Evolutionary conservation across 2,888 invertebrate genomes (phyloP), one percentile per base, ranked within the genome.

Genomic region (Poecilus cupreus): DNA sequence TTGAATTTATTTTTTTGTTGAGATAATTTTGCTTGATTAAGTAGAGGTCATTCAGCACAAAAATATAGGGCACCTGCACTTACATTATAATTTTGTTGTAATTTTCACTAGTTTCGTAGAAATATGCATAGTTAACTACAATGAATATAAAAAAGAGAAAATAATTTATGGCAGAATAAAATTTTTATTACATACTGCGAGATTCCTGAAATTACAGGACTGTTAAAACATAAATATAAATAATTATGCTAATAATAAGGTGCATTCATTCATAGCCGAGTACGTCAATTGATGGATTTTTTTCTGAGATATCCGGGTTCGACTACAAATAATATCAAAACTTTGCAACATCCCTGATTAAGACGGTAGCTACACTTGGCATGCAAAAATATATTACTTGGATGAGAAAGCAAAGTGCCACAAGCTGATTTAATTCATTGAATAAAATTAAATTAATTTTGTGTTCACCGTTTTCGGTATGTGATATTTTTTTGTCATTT

Each of bases 21-120:
- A 39, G 39, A 68, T 39, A 43, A 39, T 68, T 68, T 60, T 26
- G 60, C 60, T 26, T 68, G 64, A 68, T 68, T 60, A 24, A 54
- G n/a, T 60, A 26, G 64, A 68, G 64, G 64, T 68, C 64, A 68
- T 20, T 51, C 18, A 68, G 13, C 32, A 18, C 37, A 6, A 16
- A 60, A 32, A 68, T 68, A 68, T 68, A 18, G 64, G 18, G 37
- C 64, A 68, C 0, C 20, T 18, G 18, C 51, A 51, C 20, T 16
- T 18, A 68, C 37, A 68, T 32, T 18, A 37, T 68, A 32, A 60
- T 22, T 24, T 60, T 16, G n/a, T 32, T 11, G 64, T 13, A 16
- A 37, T 68, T 68, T 24, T 46, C 13, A 13, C 51, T 51, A 3
- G 51, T 46, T 46, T 46, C n/a, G 13, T 46, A 13, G 46, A n/a